Evolutionary conservation across 2,113 vertebrate genomes (phyloP).

Genomic region (Cyprinodon tularosa): DNA sequence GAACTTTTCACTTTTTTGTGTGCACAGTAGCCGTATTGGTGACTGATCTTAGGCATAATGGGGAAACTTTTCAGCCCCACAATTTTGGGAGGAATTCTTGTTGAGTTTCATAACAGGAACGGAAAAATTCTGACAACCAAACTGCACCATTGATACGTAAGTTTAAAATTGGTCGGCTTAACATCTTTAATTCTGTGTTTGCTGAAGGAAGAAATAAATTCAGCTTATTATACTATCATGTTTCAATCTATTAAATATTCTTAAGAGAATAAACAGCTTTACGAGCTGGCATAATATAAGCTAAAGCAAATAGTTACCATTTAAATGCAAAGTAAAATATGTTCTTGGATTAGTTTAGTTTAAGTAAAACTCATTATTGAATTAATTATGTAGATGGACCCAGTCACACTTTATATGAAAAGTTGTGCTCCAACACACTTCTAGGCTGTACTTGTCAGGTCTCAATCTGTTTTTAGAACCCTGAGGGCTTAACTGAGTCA

Average conservation of each 20-base stretch:
- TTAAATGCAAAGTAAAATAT: neutral
- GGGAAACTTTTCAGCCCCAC: neutral
- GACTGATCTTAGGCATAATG: neutral
- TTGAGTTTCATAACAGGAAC: neutral
- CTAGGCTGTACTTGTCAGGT: slow-evolving; percentile 35
- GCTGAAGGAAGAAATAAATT: no score
- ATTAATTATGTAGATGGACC: neutral
- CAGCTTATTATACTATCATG: no score
- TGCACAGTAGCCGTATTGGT: neutral
- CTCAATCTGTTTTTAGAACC: slow-evolving; percentile 28
- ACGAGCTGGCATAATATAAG: neutral
- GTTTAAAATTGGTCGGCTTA: no score
- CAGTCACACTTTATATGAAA: slow-evolving; percentile 30
- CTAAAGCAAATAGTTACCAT: neutral
- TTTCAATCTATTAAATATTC: no score
- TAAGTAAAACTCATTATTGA: neutral
- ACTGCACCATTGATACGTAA: no score
- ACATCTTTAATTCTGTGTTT: no score
- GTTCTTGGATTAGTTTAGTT: neutral
- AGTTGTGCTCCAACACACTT: slow-evolving; percentile 19
- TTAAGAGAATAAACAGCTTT: no score
- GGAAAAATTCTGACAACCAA: no score
- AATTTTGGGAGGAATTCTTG: neutral
- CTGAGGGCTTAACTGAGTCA: slow-evolving; percentile 47
- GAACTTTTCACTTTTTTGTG: neutral